A percentile compares a stretch with the other conserved stretches of the same genome.
phyloP scores from a whole-genome alignment of 2,113 vertebrate species.

The Paramormyrops kingsleyae region DNA sequence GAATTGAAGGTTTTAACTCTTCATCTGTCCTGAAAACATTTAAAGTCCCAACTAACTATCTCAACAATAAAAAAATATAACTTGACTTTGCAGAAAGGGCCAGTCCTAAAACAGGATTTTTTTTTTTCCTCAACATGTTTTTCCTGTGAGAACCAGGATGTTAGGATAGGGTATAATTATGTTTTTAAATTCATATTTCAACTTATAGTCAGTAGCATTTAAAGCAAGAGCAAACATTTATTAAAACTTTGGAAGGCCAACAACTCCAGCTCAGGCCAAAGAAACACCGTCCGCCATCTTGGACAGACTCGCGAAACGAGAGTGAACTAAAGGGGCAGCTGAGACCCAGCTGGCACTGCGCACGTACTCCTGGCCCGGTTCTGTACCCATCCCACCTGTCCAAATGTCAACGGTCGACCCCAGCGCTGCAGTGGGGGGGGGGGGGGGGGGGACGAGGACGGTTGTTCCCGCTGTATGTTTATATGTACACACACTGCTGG shows the following conservation, averaged over 20 bases:
- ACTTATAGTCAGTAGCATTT: not conserved
- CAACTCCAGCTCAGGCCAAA: not conserved
- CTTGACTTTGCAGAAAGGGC: not conserved
- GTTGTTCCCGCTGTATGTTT: not conserved
- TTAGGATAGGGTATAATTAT: not conserved
- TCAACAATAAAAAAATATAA: not conserved
- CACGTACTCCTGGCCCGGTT: not conserved
- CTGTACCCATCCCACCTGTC: slow-evolving; percentile 15
- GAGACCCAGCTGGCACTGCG: not conserved
- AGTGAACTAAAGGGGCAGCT: not conserved
- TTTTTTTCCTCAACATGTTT: not conserved
- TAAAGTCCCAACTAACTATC: not conserved
- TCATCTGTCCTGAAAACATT: not conserved
- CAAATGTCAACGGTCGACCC: not conserved
- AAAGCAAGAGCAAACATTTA: not conserved
- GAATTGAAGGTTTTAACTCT: slow-evolving; percentile 6
- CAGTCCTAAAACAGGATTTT: not conserved
- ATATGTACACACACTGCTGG: not conserved
- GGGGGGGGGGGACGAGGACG: no score
- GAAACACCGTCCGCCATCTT: not conserved
- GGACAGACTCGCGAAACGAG: not conserved
- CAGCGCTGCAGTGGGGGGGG: not conserved
- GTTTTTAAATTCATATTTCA: not conserved
- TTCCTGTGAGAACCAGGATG: not conserved
- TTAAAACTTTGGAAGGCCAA: not conserved